A percentile compares a stretch with the other conserved stretches of the same genome.
phyloP scores from a whole-genome alignment of 2,797 vertebrate genomes.

The Iguana delicatissima region DNA sequence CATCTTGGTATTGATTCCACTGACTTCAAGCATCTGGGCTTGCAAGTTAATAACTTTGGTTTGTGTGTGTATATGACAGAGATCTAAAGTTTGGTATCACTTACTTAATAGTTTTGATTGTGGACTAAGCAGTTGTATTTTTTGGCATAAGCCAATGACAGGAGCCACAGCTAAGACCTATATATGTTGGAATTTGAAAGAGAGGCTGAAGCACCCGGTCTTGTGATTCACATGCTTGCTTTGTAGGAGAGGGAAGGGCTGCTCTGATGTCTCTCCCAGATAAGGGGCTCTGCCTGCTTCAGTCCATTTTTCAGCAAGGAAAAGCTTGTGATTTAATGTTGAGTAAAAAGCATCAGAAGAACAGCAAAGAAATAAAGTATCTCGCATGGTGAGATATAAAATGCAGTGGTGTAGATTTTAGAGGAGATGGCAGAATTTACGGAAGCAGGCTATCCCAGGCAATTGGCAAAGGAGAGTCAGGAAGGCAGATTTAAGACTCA shows the following conservation, averaged over 20 bases:
- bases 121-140: constrained; percentile 42
- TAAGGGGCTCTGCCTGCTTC: constrained; percentile 17
- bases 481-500: constrained; percentile 61
- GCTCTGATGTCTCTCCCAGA: constrained; percentile 16
- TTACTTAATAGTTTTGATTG: constrained; percentile 47
- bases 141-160: constrained; percentile 13
- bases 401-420: constrained; percentile 49
- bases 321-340: constrained; percentile 43
- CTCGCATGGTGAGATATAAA: constrained; percentile 44
- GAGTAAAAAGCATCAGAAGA: constrained; percentile 35
- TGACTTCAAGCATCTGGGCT: constrained; percentile 39
- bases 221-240: constrained; percentile 52
- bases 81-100: constrained; percentile 19
- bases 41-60: constrained; percentile 43
- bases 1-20: constrained; percentile 45
- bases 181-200: constrained; percentile 14
- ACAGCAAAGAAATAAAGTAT: constrained; percentile 46
- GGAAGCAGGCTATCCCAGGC: constrained; percentile 47
- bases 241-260: constrained; percentile 28
- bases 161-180: constrained; percentile 44
- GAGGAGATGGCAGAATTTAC: constrained; percentile 56
- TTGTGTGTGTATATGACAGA: not conserved
- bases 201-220: constrained; percentile 5
- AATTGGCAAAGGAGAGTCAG: constrained; percentile 58
- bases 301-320: constrained; percentile 21